These are phyloP conservation scores for Ostrea edulis DNA, from an alignment of 1,140 invertebrate genomes.

Conservation along the genomic window DNA sequence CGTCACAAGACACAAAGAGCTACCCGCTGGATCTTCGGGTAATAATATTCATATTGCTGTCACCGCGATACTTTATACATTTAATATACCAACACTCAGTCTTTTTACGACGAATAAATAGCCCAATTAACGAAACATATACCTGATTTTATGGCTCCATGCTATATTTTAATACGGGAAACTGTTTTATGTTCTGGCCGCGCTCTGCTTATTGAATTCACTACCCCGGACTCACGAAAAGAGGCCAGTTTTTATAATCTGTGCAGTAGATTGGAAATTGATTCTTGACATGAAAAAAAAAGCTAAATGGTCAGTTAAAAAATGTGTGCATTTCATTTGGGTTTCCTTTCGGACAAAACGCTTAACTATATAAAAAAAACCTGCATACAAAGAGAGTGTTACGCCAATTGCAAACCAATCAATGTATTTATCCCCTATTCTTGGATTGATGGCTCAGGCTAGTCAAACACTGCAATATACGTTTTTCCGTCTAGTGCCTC, in stretches of 20 bases:
- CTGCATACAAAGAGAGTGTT: neutral
- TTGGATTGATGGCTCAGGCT: neutral
- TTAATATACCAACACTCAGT: constrained; percentile 16
- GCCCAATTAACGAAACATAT: constrained; percentile 48
- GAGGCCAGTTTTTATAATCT: neutral
- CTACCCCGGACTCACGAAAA: neutral
- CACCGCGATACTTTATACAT: constrained; percentile 34
- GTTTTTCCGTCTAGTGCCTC: constrained; percentile 35
- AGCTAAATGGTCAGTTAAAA: neutral
- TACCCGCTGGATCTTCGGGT: neutral
- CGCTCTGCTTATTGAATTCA: constrained; percentile 9
- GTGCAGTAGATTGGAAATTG: constrained; percentile 8
- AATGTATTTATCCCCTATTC: neutral
- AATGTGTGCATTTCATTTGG: neutral
- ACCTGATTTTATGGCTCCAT: constrained; percentile 31
- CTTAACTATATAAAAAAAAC: neutral
- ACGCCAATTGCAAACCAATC: constrained; percentile 32
- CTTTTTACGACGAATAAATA: constrained; percentile 44
- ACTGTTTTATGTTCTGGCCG: constrained; percentile 18
- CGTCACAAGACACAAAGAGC: constrained; percentile 41
- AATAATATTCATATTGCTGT: constrained; percentile 43
- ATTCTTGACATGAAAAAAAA: neutral
- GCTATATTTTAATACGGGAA: constrained; percentile 9
- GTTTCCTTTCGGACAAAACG: neutral
- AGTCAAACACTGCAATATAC: constrained; percentile 19